Evolutionary conservation across 2,797 vertebrate genomes (phyloP), one percentile per base, ranked within the genome.

Genomic region (Gobio occitaniae): DNA sequence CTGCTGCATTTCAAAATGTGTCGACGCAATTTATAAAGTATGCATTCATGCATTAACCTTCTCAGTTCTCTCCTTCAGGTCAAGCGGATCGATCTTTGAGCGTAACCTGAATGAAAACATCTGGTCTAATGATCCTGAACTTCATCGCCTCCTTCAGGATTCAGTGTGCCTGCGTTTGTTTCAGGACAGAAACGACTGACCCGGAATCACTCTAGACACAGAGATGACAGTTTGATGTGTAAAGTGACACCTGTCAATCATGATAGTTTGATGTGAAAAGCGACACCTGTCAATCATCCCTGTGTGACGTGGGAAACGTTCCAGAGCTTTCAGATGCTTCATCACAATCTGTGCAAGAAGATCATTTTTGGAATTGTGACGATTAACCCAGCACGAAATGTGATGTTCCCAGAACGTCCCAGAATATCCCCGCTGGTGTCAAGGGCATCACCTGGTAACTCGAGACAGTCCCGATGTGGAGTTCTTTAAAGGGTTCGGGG

Each of bases 281-380:
- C 1, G 66, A 41, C 75, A 59, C 19, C 75, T 59, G 75, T 44
- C 75, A 61, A 44, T 77, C 75, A 77, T 77, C 12, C 21, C 75
- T 5, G 52, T 7, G 21, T 65, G 61, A 63, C 4, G 21, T 61
- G 21, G 56, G 56, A 25, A 61, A 61, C 2, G 12, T 15, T 41
- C 12, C 36, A 4, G 17, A 75, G 29, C 48, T 19, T 36, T 75
- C 48, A 8, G n/a, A 17, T 32, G 71, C 48, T 32, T 72, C 70
- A 29, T 48, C n/a, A 25, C 3, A 8, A 15, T 48, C 44, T 15
- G 6, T 47, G 41, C 13, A 41, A 72, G 29, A 56, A 13, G 32
- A 32, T 32, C 32, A 32, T 32, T 32, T 32, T 32, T 2, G 32
- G 32, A 32, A 32, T 32, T 32, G 32, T 32, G 32, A 32, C 32